phyloP scores from a whole-genome alignment of 2,797 vertebrate species.

The Hypotaenidia philippensis region DNA sequence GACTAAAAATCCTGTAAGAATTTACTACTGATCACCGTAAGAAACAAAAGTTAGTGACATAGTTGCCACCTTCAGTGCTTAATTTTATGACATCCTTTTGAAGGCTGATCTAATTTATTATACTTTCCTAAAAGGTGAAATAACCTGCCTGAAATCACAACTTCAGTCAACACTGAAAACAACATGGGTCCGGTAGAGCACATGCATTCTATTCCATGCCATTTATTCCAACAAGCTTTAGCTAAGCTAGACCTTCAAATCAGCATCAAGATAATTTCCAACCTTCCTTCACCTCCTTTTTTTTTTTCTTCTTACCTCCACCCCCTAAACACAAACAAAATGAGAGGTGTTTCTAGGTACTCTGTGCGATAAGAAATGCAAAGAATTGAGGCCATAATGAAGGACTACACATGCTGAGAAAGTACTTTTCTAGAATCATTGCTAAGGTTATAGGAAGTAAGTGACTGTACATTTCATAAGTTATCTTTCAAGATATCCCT shows the following conservation, averaged over 20 bases:
- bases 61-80: neutral
- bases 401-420: neutral
- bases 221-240: neutral
- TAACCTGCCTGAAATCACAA: neutral
- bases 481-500: neutral
- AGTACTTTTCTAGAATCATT: neutral
- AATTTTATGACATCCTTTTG: neutral
- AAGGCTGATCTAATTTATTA: neutral
- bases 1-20: neutral
- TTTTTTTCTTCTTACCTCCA: neutral
- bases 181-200: neutral
- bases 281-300: neutral
- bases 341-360: neutral
- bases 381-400: neutral
- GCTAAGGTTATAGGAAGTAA: neutral
- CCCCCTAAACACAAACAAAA: neutral
- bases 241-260: neutral
- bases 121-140: neutral
- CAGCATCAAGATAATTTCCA: neutral
- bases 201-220: neutral
- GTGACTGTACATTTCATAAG: neutral
- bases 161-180: neutral
- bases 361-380: neutral
- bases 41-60: neutral
- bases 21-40: neutral